A percentile compares a stretch with the other conserved stretches of the same genome.
Conservation (phyloP, 2,888 invertebrate species). For the Lasioglossum malachurum region DNA sequence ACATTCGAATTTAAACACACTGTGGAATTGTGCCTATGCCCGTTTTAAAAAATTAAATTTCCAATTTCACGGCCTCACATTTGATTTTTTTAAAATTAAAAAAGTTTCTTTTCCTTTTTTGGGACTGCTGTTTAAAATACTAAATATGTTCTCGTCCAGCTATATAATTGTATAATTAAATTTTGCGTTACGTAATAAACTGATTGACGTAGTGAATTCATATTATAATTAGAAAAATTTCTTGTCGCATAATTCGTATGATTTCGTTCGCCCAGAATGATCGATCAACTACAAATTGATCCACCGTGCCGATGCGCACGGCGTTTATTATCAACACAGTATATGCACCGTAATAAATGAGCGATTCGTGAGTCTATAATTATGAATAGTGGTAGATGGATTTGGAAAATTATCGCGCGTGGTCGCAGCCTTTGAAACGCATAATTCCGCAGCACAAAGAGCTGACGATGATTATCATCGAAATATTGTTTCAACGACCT, state of each 20-base stretch:
- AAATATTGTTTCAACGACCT: slow-evolving; percentile 15
- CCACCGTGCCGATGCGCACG: neutral
- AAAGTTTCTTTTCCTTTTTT: too few relatives aligned
- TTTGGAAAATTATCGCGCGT: slow-evolving; percentile 48
- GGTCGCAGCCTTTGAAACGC: neutral
- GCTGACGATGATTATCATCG: slow-evolving; percentile 21
- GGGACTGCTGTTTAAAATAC: too few relatives aligned
- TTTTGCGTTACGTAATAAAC: neutral
- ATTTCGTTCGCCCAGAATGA: slow-evolving; percentile 11
- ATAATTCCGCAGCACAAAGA: slow-evolving; percentile 11
- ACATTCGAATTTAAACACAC: too few relatives aligned
- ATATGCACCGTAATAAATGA: slow-evolving; percentile 46
- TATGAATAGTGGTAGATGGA: slow-evolving; percentile 40
- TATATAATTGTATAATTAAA: too few relatives aligned
- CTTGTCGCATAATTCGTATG: neutral
- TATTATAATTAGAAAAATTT: neutral
- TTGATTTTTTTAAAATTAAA: too few relatives aligned
- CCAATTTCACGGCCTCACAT: too few relatives aligned
- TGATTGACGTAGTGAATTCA: neutral
- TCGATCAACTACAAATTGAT: slow-evolving; percentile 37
- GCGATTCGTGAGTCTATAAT: slow-evolving; percentile 28
- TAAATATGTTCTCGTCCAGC: too few relatives aligned
- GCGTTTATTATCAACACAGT: slow-evolving; percentile 26
- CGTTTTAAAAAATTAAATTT: too few relatives aligned
- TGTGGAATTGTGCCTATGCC: too few relatives aligned